phyloP scores from a whole-genome alignment of 2,797 vertebrate species.

The Liasis olivaceus region DNA sequence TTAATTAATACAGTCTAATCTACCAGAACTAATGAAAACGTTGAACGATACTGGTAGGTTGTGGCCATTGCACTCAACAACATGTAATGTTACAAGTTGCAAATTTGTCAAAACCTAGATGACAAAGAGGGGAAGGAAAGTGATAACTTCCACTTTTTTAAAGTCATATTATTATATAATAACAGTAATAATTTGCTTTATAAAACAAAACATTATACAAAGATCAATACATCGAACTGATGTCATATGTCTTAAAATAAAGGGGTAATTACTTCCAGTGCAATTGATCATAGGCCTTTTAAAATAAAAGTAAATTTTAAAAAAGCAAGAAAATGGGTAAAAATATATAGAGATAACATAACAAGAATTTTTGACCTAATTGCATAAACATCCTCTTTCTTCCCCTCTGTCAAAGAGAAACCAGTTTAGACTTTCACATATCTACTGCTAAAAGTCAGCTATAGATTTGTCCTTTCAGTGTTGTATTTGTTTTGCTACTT shows the following conservation, averaged over 20 bases:
- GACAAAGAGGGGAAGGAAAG: constrained; percentile 25
- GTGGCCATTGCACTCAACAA: constrained; percentile 14
- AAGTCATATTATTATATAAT: not conserved
- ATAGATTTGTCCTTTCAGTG: not conserved
- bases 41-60: constrained; percentile 49
- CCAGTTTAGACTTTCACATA: not conserved
- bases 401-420: not conserved
- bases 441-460: not conserved
- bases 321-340: not conserved
- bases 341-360: not conserved
- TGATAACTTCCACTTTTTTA: not conserved
- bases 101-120: not conserved
- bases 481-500: not conserved
- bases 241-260: not conserved
- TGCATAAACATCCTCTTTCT: not conserved
- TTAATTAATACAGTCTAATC: constrained; percentile 66
- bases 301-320: not conserved
- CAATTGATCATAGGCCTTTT: not conserved
- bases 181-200: not conserved
- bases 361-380: not conserved
- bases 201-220: not conserved
- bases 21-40: constrained; percentile 66
- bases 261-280: not conserved
- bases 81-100: not conserved
- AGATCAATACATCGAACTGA: not conserved